Conservation (phyloP, 2,797 vertebrate genomes). For the Mustela erminea region DNA sequence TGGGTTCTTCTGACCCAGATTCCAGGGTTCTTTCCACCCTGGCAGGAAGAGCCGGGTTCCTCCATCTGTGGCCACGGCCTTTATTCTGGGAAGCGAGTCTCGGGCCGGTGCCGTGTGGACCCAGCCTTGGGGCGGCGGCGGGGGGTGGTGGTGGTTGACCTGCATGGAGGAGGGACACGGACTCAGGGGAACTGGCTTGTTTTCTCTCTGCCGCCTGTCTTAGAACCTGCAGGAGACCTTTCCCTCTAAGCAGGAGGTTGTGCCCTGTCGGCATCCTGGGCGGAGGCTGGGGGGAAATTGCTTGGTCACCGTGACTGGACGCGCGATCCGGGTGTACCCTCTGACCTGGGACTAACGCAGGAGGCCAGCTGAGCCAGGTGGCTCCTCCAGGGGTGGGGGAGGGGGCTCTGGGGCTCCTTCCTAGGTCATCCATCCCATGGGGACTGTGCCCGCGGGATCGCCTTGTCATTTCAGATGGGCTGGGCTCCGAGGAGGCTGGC, state of each 20-base stretch:
- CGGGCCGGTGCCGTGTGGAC: fast-evolving
- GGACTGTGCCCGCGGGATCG: background rate
- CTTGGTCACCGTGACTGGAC: constrained; percentile 18
- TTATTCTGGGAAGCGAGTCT: background rate
- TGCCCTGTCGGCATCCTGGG: background rate
- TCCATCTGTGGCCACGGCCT: fast-evolving
- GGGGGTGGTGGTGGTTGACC: background rate
- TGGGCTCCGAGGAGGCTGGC: background rate
- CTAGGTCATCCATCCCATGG: fast-evolving
- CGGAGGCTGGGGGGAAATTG: background rate
- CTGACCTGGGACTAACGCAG: background rate
- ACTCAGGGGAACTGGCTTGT: background rate
- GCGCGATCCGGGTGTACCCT: background rate
- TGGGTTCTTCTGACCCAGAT: background rate
- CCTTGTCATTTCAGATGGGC: background rate
- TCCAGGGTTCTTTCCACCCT: fast-evolving
- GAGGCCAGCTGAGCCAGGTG: background rate
- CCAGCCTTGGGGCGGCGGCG: background rate
- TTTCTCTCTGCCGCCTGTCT: background rate
- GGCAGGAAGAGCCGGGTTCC: background rate
- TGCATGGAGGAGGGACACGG: fast-evolving
- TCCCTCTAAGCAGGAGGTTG: background rate
- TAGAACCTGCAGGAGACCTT: background rate
- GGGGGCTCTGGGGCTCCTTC: background rate
- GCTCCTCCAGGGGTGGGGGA: fast-evolving